A percentile compares a stretch with the other conserved stretches of the same genome.
Evolutionary conservation across 1,140 invertebrate genomes (phyloP).

Genomic region (Chironomus striatipennis): DNA sequence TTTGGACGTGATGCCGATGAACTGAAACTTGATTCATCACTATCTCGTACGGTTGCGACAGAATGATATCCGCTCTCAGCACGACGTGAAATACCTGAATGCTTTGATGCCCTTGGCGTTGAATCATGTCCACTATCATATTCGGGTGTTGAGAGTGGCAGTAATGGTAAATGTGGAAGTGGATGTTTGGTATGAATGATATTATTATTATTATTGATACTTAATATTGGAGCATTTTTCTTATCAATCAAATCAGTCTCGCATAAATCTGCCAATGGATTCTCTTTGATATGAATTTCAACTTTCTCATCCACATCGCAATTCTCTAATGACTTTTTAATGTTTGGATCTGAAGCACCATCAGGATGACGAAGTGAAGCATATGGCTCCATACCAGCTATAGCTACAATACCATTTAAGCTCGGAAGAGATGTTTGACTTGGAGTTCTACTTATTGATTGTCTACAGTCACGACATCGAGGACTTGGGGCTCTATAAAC

Average conservation of each 20-base stretch:
- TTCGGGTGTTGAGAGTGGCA: conserved; percentile 44
- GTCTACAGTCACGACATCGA: conserved; percentile 30
- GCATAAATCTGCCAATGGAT: conserved; percentile 44
- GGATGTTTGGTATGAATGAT: background rate
- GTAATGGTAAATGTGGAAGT: conserved; percentile 33
- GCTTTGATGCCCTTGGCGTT: conserved; percentile 65
- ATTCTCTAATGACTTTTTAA: conserved; percentile 57
- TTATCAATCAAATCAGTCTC: conserved; percentile 48
- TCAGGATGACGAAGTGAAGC: conserved; percentile 75
- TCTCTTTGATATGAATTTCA: conserved; percentile 37
- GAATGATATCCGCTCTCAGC: conserved; percentile 85
- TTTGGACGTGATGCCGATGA: conserved; percentile 53
- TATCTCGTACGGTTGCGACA: conserved; percentile 63
- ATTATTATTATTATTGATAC: conserved; percentile 35
- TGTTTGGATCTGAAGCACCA: conserved; percentile 82
- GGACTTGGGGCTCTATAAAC: conserved; percentile 41
- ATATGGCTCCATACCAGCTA: conserved; percentile 49
- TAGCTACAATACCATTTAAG: conserved; percentile 42
- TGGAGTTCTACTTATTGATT: conserved; percentile 36
- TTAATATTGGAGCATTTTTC: conserved; percentile 45
- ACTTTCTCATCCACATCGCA: conserved; percentile 39
- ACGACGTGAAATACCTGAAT: conserved; percentile 61
- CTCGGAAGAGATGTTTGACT: conserved; percentile 39
- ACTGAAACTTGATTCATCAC: conserved; percentile 72
- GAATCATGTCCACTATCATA: conserved; percentile 75